Evolutionary conservation across 2,888 invertebrate species (phyloP), one percentile per base, ranked within the genome.

Genomic region (Nomada hirtipes): DNA sequence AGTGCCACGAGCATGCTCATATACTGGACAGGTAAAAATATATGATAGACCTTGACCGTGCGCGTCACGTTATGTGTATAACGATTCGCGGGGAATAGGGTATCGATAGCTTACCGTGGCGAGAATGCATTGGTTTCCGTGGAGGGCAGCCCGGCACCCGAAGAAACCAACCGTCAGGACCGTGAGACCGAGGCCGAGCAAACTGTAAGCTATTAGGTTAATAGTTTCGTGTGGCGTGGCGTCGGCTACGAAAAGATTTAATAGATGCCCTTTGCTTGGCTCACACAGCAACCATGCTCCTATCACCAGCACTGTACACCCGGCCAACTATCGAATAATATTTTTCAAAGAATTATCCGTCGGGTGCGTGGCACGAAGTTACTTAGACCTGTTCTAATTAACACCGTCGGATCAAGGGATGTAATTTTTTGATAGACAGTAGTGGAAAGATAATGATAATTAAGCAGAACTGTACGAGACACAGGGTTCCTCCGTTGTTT

Each of bases 91-190:
- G 1, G 13, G 44, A 15, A 15, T 23, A 11, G 15, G 9, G n/a
- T 52, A 55, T 47, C 44, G 29, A 67, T 80, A 44, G 83, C 85
- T 83, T 70, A 84, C 83, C 44, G 82, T 87, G 29, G 89, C 91
- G 57, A 94, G 88, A 74, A 93, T 90, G 75, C 93, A 93, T 77
- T 92, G 93, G 91, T 94, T 95, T 82, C 94, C 95, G 78, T 94
- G 94, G 63, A 95, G 92, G 42, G 95, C 95, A 1, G 95, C 95
- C 83, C 95, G 95, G 88, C 95, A 95, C 23, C 95, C 95, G 85
- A 95, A 94, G 92, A 95, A 94, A 50, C 95, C 95, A n/a, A 95
- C 94, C 50, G 94, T 91, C 82, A 95, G 93, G 57, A 95, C 94
- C 78, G 94, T 93, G 50, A 94, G 93, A 29, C 95, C 95, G 61